Evolutionary conservation across 2,888 invertebrate species (phyloP).

Genomic region (Epinotia brunnichana): DNA sequence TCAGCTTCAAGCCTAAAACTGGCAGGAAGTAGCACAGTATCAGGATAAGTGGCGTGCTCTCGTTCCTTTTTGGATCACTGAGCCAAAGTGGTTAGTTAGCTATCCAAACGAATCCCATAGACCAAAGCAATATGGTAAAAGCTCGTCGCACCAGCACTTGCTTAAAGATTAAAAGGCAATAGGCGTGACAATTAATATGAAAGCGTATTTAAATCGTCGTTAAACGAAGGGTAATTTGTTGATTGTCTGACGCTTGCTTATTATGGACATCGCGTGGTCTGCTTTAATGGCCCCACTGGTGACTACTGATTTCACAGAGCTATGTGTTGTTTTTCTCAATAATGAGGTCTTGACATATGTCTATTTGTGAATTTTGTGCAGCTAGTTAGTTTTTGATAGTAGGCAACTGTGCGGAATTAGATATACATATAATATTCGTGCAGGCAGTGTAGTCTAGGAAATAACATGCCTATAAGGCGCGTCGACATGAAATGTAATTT

Average conservation of each 20-base stretch:
- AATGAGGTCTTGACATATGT: conserved; percentile 20
- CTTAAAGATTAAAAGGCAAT: background rate
- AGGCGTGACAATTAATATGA: conserved; percentile 40
- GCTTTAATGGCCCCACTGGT: conserved; percentile 14
- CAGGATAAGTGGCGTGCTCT: too few species aligned
- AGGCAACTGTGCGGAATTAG: too few species aligned
- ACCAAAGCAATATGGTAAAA: too few species aligned
- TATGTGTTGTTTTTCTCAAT: conserved; percentile 29
- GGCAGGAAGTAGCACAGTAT: too few species aligned
- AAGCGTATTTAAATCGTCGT: conserved; percentile 32
- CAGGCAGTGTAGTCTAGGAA: too few species aligned
- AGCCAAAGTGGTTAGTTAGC: too few species aligned
- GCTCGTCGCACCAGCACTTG: background rate
- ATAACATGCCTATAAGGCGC: too few species aligned
- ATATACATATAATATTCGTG: too few species aligned
- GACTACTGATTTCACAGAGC: conserved; percentile 12
- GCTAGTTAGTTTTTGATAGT: background rate
- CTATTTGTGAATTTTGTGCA: conserved; percentile 6
- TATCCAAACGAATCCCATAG: background rate
- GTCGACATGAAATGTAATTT: too few species aligned
- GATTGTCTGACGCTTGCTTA: conserved; percentile 15
- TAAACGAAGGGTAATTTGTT: conserved; percentile 26
- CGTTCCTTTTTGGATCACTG: too few species aligned
- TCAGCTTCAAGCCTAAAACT: too few species aligned
- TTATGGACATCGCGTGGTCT: conserved; percentile 21